phyloP scores from a whole-genome alignment of 2,113 vertebrate species.

The Otis tarda region DNA sequence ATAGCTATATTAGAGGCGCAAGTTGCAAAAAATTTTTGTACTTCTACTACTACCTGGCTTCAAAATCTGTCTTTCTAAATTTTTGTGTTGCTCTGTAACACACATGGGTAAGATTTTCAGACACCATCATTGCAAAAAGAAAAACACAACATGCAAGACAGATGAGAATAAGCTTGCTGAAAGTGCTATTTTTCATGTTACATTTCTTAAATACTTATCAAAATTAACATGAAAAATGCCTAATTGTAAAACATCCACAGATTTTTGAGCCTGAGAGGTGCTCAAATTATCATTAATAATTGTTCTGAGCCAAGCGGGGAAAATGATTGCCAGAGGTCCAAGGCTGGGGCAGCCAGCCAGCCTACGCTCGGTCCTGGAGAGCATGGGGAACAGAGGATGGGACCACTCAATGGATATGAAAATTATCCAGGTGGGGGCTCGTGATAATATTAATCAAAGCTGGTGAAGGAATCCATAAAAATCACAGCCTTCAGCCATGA shows the following conservation, averaged over 20 bases:
- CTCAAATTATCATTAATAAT: neutral
- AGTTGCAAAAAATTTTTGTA: neutral
- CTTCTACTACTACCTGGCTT: neutral
- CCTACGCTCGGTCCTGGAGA: neutral
- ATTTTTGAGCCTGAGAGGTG: neutral
- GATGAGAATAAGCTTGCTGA: neutral
- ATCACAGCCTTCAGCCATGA: neutral
- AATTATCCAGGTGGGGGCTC: neutral
- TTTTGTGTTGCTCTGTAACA: neutral
- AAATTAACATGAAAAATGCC: neutral
- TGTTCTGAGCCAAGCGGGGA: neutral
- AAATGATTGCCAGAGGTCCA: neutral
- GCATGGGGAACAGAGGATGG: accelerated
- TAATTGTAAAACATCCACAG: neutral
- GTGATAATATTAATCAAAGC: neutral
- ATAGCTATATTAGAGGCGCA: neutral
- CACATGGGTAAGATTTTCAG: neutral
- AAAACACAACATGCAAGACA: neutral
- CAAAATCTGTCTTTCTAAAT: neutral
- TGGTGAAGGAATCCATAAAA: neutral
- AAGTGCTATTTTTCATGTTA: neutral
- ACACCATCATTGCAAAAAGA: neutral
- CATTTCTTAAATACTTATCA: neutral
- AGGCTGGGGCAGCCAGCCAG: neutral
- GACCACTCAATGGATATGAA: neutral